Evolutionary conservation across 2,797 vertebrate genomes (phyloP).

Genomic region (Capromys pilorides): DNA sequence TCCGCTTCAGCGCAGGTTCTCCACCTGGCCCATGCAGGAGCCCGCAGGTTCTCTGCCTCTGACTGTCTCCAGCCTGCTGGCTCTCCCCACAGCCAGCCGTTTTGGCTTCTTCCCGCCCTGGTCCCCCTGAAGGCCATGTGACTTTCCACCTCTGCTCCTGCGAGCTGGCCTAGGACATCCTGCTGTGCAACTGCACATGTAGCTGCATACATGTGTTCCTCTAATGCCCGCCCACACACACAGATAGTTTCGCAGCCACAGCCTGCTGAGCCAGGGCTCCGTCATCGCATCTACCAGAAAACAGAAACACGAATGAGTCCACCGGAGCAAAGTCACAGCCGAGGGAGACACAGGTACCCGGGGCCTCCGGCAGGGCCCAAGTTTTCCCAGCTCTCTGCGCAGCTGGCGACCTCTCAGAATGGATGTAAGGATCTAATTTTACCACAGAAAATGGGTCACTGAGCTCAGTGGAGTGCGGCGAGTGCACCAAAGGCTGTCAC

Average conservation of each 20-base stretch:
- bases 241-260: background rate
- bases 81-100: background rate
- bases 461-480: too few relatives aligned
- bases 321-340: rapidly evolving
- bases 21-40: too few relatives aligned
- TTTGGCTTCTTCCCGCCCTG: background rate
- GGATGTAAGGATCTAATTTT: background rate
- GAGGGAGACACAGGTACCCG: too few relatives aligned
- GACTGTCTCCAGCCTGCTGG: too few relatives aligned
- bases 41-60: too few relatives aligned
- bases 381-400: rapidly evolving
- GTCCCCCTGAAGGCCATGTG: too few relatives aligned
- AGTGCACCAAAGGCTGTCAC: background rate
- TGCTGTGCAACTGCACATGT: background rate
- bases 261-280: background rate
- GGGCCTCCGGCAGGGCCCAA: too few relatives aligned
- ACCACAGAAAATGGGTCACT: background rate
- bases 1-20: background rate
- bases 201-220: background rate
- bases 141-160: background rate
- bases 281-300: background rate
- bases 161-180: background rate
- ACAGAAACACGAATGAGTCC: background rate
- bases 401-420: background rate
- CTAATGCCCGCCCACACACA: too few relatives aligned